Base-by-base conservation (phyloP, 2,888 invertebrate genomes). In the Xanthia icteritia region DNA sequence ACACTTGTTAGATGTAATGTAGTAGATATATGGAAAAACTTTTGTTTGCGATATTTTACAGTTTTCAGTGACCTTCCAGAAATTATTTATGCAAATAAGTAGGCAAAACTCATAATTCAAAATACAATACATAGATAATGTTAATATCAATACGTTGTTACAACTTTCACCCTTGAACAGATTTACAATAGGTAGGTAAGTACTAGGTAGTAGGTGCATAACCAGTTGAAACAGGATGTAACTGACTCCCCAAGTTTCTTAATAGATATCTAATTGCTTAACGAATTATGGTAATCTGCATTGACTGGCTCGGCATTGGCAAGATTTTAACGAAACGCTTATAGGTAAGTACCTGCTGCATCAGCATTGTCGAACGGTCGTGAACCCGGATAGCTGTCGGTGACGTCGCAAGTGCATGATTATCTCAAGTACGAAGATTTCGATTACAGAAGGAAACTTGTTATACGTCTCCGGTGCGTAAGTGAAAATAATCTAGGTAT, bases 381-480 rank as follows among this genome's bases (percentile, higher is more conserved):
- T 54, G 15, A 23, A 73, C 23, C 36, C 9, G 15, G 15, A 20
- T 15, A 48, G 9, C 60, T 11, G 48, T 42, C 17, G 23, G 36
- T 20, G n/a, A 20, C 15, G 23, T 42, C n/a, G 5, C 67, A 48
- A 67, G 5, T 23, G 17, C 11, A 11, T 27, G 51, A 20, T 5
- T 20, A 54, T 63, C 51, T 75, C 13, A 31, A 61, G 39, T 31
- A 51, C 42, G 2, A 54, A 76, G 76, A 51, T 51, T 51, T 2
- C 20, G 51, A 75, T 75, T 54, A 42, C 1, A 2, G 42, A 31
- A 61, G 61, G 31, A 54, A 61, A 1, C 4, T 36, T 51, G 63
- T 76, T 76, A 20, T 31, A n/a, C 20, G 31, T 75, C 45, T 17
- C 13, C 11, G 15, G 31, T 58, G 39, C 76, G 76, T 42, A n/a